These are phyloP conservation scores for Ectemnius continuus DNA, from an alignment of 2,888 invertebrate species.

Conservation along the genomic window DNA sequence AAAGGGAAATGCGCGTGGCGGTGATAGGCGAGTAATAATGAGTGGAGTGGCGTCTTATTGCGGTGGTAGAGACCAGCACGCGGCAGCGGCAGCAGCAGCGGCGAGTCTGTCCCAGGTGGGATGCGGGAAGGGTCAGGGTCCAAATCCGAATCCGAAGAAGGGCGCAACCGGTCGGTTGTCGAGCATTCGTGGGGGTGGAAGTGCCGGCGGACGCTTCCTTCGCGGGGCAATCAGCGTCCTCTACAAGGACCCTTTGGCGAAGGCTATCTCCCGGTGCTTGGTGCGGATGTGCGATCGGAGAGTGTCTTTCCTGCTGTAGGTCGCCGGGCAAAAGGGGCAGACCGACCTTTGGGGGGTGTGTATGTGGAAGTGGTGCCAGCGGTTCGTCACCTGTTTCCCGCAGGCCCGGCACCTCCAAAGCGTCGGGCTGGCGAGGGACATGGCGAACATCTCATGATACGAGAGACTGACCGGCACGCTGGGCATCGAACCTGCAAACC, in stretches of 20 bases:
- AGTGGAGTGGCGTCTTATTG: too few species aligned
- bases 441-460: conserved; percentile 91
- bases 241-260: conserved; percentile 72
- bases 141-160: conserved; percentile 58
- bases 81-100: too few species aligned
- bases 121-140: conserved; percentile 46
- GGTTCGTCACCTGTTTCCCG: conserved; percentile 91
- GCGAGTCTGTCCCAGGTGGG: conserved; percentile 17
- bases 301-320: conserved; percentile 93
- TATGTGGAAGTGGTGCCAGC: conserved; percentile 93
- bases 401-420: conserved; percentile 90
- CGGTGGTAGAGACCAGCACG: too few species aligned
- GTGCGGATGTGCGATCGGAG: conserved; percentile 89
- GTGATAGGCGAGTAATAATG: too few species aligned
- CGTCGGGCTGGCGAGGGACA: conserved; percentile 84
- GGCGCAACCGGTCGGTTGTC: conserved; percentile 52
- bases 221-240: conserved; percentile 70
- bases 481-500: conserved; percentile 76
- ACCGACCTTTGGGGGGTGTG: conserved; percentile 89
- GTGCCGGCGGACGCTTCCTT: conserved; percentile 65
- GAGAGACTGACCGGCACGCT: conserved; percentile 80
- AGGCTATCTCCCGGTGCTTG: conserved; percentile 79
- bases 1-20: too few species aligned
- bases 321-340: conserved; percentile 91
- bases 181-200: conserved; percentile 54